These are phyloP conservation scores for Tonatia bakeri DNA, from an alignment of 2,113 vertebrate genomes.

Conservation along the genomic window DNA sequence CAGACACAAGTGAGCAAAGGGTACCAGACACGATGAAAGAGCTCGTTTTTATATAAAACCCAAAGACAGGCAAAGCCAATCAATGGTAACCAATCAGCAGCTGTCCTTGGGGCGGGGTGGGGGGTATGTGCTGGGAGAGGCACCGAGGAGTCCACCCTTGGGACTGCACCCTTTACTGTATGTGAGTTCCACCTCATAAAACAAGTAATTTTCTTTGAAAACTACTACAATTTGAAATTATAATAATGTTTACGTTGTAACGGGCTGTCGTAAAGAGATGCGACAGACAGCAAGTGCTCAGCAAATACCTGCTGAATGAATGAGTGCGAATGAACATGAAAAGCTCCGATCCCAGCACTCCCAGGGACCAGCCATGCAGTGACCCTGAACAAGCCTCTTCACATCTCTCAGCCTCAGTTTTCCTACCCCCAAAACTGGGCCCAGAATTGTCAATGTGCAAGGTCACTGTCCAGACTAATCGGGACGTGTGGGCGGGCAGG, in stretches of 20 bases:
- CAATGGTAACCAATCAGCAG: not conserved
- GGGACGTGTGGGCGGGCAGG: not conserved
- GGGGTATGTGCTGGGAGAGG: accelerated
- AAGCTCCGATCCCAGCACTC: not conserved
- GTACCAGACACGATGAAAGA: accelerated
- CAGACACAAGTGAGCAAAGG: not conserved
- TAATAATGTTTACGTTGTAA: not conserved
- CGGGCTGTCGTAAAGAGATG: not conserved
- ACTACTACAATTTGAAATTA: not conserved
- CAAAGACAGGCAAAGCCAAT: not conserved
- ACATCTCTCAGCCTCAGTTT: not conserved
- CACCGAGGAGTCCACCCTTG: not conserved
- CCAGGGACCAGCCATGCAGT: not conserved
- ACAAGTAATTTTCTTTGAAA: not conserved
- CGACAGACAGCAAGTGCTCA: not conserved
- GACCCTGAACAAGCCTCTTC: not conserved
- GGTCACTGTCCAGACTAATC: not conserved
- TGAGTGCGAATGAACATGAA: not conserved
- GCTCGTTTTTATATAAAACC: not conserved
- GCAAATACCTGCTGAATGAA: not conserved
- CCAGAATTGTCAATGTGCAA: not conserved
- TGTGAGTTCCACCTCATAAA: not conserved
- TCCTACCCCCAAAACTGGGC: not conserved
- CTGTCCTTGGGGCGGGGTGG: not conserved
- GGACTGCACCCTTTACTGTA: not conserved